phyloP scores from a whole-genome alignment of 2,797 vertebrate species.

The Carduelis carduelis region DNA sequence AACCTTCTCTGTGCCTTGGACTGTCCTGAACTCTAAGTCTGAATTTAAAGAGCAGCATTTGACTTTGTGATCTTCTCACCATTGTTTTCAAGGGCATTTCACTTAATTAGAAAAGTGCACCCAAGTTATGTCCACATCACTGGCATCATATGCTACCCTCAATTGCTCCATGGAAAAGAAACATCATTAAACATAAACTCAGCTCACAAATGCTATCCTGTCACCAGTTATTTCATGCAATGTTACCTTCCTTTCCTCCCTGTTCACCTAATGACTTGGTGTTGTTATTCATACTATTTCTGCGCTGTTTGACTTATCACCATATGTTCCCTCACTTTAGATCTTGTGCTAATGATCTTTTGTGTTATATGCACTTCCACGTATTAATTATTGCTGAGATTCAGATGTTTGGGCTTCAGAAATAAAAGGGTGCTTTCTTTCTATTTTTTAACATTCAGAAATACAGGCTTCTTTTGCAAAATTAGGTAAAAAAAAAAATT shows the following conservation, averaged over 20 bases:
- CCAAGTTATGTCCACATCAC: background rate
- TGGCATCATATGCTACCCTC: background rate
- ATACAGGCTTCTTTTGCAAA: background rate
- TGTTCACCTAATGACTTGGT: conserved; percentile 40
- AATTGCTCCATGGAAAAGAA: background rate
- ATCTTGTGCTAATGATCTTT: conserved; percentile 1
- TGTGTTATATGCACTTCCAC: background rate
- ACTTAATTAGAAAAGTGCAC: background rate
- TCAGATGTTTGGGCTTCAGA: background rate
- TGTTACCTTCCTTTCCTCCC: conserved; percentile 21
- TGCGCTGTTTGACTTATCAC: conserved; percentile 27
- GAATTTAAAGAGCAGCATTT: background rate
- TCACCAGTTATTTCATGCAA: conserved; percentile 40
- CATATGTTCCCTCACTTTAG: conserved; percentile 37
- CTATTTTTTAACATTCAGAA: background rate
- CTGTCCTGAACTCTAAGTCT: background rate
- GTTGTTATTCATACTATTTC: conserved; percentile 29
- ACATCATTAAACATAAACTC: conserved; percentile 28
- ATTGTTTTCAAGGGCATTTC: background rate
- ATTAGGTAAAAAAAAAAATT: background rate
- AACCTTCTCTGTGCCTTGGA: background rate
- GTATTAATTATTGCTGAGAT: conserved; percentile 24
- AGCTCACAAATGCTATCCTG: conserved; percentile 12
- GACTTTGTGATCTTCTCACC: background rate
- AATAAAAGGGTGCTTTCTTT: background rate